Conservation (phyloP, 2,113 vertebrate species). For the Emydura subglobosa region DNA sequence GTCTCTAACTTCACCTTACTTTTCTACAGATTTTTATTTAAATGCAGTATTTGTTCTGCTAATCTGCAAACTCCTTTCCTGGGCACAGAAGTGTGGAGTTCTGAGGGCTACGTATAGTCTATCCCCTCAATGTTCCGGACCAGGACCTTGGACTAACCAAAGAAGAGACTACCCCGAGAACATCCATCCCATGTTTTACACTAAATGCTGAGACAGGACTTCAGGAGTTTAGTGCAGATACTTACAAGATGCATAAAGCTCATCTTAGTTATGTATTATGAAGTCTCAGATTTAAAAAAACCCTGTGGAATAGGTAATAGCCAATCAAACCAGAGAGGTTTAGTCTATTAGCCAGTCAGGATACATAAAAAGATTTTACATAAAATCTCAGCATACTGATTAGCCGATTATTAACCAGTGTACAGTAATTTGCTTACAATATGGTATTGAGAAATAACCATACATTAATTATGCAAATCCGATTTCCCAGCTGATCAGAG, state of each 20-base stretch:
- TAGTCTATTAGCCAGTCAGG: not conserved
- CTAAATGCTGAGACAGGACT: not conserved
- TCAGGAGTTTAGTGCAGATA: not conserved
- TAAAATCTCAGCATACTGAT: not conserved
- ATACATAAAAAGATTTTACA: conserved; percentile 5
- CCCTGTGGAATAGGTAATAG: conserved; percentile 47
- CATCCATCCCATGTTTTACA: not conserved
- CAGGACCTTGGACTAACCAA: not conserved
- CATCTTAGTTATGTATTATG: not conserved
- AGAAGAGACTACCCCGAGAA: not conserved
- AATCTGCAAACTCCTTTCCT: rapidly evolving
- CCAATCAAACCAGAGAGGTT: conserved; percentile 10
- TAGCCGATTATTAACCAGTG: not conserved
- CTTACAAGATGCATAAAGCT: not conserved
- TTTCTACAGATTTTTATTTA: not conserved
- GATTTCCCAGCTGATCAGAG: conserved; percentile 32
- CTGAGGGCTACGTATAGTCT: not conserved
- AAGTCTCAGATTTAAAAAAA: conserved; percentile 24
- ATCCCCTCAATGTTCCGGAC: rapidly evolving
- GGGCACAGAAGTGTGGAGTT: not conserved
- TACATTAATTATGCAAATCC: conserved; percentile 33
- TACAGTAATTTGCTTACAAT: conserved; percentile 43
- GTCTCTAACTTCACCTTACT: not conserved
- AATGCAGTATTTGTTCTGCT: not conserved
- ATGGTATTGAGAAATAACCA: conserved; percentile 32